Evolutionary conservation across 2,888 invertebrate genomes (phyloP).

Genomic region (Folsomia candida): DNA sequence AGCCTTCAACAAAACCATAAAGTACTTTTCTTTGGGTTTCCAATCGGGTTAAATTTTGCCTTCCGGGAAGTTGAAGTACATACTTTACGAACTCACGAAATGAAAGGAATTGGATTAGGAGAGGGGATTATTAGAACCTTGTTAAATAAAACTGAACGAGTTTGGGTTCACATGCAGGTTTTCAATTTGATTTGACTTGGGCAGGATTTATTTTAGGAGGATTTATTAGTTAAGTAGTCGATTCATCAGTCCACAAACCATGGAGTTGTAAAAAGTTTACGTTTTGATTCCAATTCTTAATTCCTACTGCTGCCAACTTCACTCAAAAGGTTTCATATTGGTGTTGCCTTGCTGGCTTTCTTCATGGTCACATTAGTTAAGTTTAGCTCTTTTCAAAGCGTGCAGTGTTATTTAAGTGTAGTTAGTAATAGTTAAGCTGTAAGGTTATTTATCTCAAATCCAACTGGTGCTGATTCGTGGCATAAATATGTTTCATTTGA

Average conservation of each 20-base stretch:
- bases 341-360: not conserved
- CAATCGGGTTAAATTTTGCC: not conserved
- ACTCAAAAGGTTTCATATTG: not conserved
- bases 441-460: too few relatives aligned
- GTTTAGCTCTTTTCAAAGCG: not conserved
- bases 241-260: not conserved
- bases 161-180: not conserved
- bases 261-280: not conserved
- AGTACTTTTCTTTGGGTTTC: not conserved
- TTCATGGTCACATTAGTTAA: not conserved
- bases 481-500: not conserved
- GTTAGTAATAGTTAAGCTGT: too few relatives aligned
- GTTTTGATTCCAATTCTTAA: not conserved
- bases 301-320: not conserved
- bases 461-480: not conserved
- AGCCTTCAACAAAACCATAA: constrained; percentile 4
- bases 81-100: too few relatives aligned
- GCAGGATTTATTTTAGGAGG: not conserved
- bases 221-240: not conserved
- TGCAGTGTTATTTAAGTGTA: too few relatives aligned
- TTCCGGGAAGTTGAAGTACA: constrained; percentile 2
- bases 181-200: not conserved
- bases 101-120: too few relatives aligned
- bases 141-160: not conserved
- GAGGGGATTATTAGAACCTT: not conserved